These are phyloP conservation scores for Amblyjoppa proteus DNA, from an alignment of 2,888 invertebrate species.

Conservation along the genomic window DNA sequence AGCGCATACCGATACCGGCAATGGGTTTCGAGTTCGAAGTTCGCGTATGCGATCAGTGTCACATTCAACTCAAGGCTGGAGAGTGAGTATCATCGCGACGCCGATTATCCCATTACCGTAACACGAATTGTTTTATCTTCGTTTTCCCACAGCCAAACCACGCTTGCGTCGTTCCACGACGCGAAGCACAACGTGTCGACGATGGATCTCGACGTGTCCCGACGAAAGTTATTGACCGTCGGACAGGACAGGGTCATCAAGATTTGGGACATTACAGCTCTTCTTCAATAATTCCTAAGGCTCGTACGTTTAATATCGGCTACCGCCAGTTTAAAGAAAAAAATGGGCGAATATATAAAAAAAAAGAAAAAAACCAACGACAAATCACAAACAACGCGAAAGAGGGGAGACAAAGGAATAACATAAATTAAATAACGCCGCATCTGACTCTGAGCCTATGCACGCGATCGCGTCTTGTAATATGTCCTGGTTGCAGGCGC, in stretches of 20 bases:
- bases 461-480: slow-evolving; percentile 42
- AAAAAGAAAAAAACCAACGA: slow-evolving; percentile 54
- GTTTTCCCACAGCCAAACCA: slow-evolving; percentile 89
- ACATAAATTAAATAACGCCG: slow-evolving; percentile 41
- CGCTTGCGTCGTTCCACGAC: slow-evolving; percentile 98
- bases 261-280: slow-evolving; percentile 94
- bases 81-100: slow-evolving; percentile 89
- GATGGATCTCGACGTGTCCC: slow-evolving; percentile 95
- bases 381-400: slow-evolving; percentile 64
- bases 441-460: slow-evolving; percentile 64
- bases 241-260: slow-evolving; percentile 98
- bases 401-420: slow-evolving; percentile 35
- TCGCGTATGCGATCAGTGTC: slow-evolving; percentile 97
- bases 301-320: slow-evolving; percentile 17
- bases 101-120: slow-evolving; percentile 13
- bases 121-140: slow-evolving; percentile 39
- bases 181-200: slow-evolving; percentile 96
- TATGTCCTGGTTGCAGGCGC: slow-evolving; percentile 34
- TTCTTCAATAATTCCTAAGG: slow-evolving; percentile 84
- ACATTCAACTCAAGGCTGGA: slow-evolving; percentile 92
- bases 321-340: slow-evolving; percentile 19
- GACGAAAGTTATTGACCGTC: slow-evolving; percentile 95
- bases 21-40: slow-evolving; percentile 99
- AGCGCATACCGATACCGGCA: slow-evolving; percentile 95
- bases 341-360: slow-evolving; percentile 8